Evolutionary conservation across 2,888 invertebrate genomes (phyloP), one percentile per base, ranked within the genome.

Genomic region (Dicranocentrus wangi): DNA sequence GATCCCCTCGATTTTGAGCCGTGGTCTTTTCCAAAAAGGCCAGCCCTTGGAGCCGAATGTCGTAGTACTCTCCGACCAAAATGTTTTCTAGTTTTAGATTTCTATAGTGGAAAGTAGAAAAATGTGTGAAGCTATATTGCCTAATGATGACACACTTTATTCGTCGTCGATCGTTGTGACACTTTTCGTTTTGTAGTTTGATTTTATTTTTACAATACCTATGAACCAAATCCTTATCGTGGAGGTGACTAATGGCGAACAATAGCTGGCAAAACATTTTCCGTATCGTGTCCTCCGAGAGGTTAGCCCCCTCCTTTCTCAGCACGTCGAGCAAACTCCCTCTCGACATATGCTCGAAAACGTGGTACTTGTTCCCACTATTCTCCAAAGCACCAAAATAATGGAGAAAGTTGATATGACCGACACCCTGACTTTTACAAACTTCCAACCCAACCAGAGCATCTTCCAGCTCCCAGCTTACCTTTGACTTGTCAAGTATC

Each of bases 181-280:
- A n/a, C n/a, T n/a, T n/a, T n/a, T n/a, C n/a, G n/a, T n/a, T n/a
- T n/a, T n/a, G n/a, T n/a, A n/a, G n/a, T n/a, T n/a, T n/a, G 66
- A 8, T n/a, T n/a, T n/a, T n/a, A n/a, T n/a, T n/a, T n/a, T n/a
- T n/a, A n/a, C n/a, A 39, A 51, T 63, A 75, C 81, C 81, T 75
- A 42, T 81, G 81, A 17, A 81, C 75, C 42, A 76, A 58, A 39
- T 81, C 81, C 63, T 75, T 81, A 58, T 81, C 81, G 66, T 81
- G 81, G 1, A 81, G 43, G 70, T 81, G 81, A 76, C 70, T 75
- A 13, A 81, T 61, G 13, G 75, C 81, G 51, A 68, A 75, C 10
- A 81, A 60, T 10, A 81, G 66, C 19, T 81, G 81, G 27, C 60
- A 75, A 68, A 75, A 81, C 75, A 81, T 76, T 70, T 81, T 81